phyloP scores from a whole-genome alignment of 1,140 invertebrate species.

The Penaeus vannamei region DNA sequence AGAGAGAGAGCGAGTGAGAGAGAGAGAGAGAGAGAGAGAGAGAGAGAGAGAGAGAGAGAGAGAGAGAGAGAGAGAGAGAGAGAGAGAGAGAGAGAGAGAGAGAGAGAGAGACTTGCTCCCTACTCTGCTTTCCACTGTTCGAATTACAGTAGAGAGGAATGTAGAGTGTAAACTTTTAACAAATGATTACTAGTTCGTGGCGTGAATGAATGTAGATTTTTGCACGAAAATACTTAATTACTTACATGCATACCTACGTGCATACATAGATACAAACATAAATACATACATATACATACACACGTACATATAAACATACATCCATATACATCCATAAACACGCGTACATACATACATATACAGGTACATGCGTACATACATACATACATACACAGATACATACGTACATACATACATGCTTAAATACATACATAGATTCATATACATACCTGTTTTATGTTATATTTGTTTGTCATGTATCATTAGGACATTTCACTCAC shows the following conservation, averaged over 20 bases:
- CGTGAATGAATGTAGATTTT: no score
- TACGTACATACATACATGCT: not conserved
- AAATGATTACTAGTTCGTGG: no score
- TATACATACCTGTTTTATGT: not conserved
- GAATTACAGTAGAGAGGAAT: no score
- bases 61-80: no score
- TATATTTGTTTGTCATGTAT: not conserved
- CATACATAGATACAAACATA: slow-evolving; percentile 20
- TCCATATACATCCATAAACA: not conserved
- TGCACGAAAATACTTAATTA: not conserved
- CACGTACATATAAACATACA: not conserved
- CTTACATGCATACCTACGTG: not conserved
- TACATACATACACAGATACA: not conserved
- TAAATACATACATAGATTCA: not conserved
- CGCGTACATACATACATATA: not conserved
- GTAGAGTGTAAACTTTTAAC: no score
- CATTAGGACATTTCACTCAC: not conserved
- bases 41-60: no score
- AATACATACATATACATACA: slow-evolving; percentile 6
- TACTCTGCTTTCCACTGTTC: no score
- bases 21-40: no score
- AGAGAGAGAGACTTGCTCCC: no score
- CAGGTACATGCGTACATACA: not conserved
- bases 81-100: no score
- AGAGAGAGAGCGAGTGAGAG: no score